phyloP scores from a whole-genome alignment of 92 coral and sea anemone species.

The Epizoanthus fatuus region DNA sequence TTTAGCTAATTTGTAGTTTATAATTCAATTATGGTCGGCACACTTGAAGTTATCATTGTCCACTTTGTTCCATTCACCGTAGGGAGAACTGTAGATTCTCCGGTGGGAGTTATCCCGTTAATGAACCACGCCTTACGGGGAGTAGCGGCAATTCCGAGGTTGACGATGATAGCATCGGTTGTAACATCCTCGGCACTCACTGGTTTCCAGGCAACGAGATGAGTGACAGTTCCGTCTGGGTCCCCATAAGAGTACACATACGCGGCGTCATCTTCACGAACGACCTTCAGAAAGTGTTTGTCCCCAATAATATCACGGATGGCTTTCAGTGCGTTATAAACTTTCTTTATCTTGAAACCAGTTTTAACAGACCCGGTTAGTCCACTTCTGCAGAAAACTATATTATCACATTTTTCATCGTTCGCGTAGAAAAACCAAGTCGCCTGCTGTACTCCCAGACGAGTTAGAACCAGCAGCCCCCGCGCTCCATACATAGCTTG shows the following conservation, averaged over 20 bases:
- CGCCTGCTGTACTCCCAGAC: slow-evolving; percentile 34
- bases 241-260: slow-evolving; percentile 16
- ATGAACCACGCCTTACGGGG: slow-evolving; percentile 36
- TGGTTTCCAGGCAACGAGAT: slow-evolving; percentile 34
- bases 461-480: slow-evolving; percentile 8
- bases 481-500: slow-evolving; percentile 40
- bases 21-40: slow-evolving; percentile 5
- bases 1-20: background rate
- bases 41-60: slow-evolving; percentile 5
- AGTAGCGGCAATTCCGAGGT: background rate
- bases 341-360: slow-evolving; percentile 20
- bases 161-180: background rate
- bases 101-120: slow-evolving; percentile 22
- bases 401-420: slow-evolving; percentile 8
- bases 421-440: slow-evolving; percentile 53
- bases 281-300: background rate
- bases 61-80: background rate
- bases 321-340: slow-evolving; percentile 8
- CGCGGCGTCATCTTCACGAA: background rate
- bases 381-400: slow-evolving; percentile 30
- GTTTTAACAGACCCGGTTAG: slow-evolving; percentile 5
- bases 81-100: slow-evolving; percentile 20
- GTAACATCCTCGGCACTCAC: background rate
- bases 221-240: slow-evolving; percentile 1
- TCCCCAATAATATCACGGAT: slow-evolving; percentile 7